Evolutionary conservation across 2,113 vertebrate genomes (phyloP), one percentile per base, ranked within the genome.

Genomic region (Emydocephalus ijimae): DNA sequence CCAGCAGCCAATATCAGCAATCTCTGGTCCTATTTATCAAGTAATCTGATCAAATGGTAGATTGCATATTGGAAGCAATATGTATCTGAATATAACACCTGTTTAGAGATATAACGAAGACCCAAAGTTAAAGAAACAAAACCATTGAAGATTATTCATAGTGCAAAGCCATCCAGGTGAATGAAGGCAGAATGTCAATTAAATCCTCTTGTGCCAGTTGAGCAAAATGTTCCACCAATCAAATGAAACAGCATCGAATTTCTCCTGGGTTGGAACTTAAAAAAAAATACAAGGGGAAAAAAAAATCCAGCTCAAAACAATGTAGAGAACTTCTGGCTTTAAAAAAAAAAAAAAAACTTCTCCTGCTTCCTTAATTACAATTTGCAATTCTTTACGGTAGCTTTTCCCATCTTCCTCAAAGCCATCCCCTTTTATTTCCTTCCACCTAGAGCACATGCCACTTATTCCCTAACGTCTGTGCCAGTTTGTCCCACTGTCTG

Each of bases 1-100:
- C 8, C 95, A 91, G 86, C 89, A 96, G 96, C 95, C 94, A 95
- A 95, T 94, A 96, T 92, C 94, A 95, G 55, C 93, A 94, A 96
- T 92, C 94, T 18, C 94, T 88, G 23, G 94, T 94, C 93, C 92
- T 94, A 45, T 89, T 96, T 92, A 89, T 20, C 87, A 52, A 39
- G 15, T 93, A 96, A 96, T 93, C 92, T 94, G 95, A 97, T 97
- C 92, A 97, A 95, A 59, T 6, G 50, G 87, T 92, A 57, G 56
- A 55, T 86, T 93, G 89, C 87, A 15, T 8, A 93, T 91, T 96
- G 87, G 91, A 95, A 93, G 52, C 94, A 54, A 59, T 45, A 6
- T 86, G 91, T 11, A 89, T 81, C 54, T 95, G 85, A 92, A 92
- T 23, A 88, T 43, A 95, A 29, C 59, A 93, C 56, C 85, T 94